Conservation (phyloP, 2,113 vertebrate genomes). For the Prunella fulvescens region DNA sequence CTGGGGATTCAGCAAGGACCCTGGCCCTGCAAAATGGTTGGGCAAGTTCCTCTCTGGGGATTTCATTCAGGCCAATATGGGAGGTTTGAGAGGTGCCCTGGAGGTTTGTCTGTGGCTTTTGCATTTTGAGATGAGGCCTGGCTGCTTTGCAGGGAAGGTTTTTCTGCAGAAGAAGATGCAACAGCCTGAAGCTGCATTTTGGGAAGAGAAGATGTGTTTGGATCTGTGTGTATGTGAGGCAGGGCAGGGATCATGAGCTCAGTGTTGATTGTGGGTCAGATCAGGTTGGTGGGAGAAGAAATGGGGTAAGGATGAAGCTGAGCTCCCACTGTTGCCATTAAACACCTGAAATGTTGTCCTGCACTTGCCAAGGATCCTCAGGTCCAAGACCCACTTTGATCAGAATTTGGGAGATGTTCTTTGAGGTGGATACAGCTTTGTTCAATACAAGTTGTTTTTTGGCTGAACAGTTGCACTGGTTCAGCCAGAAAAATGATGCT, state of each 20-base stretch:
- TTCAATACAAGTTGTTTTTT: background rate
- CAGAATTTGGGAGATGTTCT: background rate
- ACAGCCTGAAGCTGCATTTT: background rate
- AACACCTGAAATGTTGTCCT: background rate
- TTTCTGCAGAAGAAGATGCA: background rate
- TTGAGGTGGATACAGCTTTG: background rate
- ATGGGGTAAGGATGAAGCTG: background rate
- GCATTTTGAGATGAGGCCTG: background rate
- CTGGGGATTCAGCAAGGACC: background rate
- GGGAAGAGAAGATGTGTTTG: background rate
- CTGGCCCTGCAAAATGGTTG: background rate
- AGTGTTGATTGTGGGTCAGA: background rate
- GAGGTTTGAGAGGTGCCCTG: background rate
- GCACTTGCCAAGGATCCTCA: background rate
- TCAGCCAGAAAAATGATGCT: background rate
- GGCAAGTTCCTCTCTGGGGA: background rate
- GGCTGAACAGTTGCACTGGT: background rate
- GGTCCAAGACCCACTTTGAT: background rate
- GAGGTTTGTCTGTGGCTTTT: background rate
- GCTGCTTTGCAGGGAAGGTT: background rate
- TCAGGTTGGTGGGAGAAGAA: background rate
- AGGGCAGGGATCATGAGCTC: background rate
- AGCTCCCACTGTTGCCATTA: background rate
- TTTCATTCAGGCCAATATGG: background rate
- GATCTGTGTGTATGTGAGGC: accelerated